These are phyloP conservation scores for Onychomys torridus DNA, from an alignment of 2,797 vertebrate species.

Conservation along the genomic window DNA sequence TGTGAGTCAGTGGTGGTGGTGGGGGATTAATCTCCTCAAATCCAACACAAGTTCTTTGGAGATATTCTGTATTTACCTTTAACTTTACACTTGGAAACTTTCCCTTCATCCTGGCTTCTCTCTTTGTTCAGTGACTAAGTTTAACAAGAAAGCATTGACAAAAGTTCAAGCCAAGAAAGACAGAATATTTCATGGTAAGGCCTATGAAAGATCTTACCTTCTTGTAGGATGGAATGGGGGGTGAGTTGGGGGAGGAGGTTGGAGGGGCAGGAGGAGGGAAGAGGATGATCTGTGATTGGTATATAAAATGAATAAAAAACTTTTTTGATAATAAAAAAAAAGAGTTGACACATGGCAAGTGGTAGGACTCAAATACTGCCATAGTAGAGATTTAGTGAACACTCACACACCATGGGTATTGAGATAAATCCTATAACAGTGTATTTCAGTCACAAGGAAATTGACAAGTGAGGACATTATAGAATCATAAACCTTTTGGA, in stretches of 20 bases:
- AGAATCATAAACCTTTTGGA: neutral
- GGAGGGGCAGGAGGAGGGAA: too few relatives aligned
- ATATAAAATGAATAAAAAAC: too few relatives aligned
- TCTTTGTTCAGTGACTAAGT: neutral
- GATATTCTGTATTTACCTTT: neutral
- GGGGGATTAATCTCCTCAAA: neutral
- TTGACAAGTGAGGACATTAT: neutral
- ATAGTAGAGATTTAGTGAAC: neutral
- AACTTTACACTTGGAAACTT: slow-evolving; percentile 24
- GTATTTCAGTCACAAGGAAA: neutral
- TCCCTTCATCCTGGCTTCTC: neutral
- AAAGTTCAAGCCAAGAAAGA: neutral
- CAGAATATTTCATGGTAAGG: neutral
- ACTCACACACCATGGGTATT: neutral
- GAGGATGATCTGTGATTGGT: too few relatives aligned
- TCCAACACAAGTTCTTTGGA: neutral
- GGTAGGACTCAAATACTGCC: neutral
- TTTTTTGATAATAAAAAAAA: neutral
- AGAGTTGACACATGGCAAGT: neutral
- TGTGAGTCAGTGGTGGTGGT: neutral
- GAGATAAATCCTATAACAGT: too few relatives aligned
- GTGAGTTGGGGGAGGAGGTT: too few relatives aligned
- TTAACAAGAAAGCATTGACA: neutral
- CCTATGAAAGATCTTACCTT: too few relatives aligned
- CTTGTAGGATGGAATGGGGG: too few relatives aligned